phyloP scores from a whole-genome alignment of 2,888 invertebrate species.

The Acleris literana region DNA sequence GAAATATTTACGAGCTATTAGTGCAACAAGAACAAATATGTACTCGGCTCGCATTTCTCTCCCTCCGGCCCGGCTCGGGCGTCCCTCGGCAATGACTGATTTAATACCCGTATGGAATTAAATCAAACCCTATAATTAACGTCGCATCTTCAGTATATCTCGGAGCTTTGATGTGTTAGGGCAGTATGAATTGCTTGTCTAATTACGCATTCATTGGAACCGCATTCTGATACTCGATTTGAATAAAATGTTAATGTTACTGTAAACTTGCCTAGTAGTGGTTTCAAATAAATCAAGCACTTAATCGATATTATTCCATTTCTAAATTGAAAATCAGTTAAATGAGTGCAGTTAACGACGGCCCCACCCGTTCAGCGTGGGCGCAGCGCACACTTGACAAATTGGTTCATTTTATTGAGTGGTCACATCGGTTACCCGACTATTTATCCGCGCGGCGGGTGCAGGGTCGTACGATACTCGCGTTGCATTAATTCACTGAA shows the following conservation, averaged over 20 bases:
- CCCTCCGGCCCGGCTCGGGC: conserved; percentile 52
- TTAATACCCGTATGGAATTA: conserved; percentile 65
- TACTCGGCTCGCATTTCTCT: conserved; percentile 49
- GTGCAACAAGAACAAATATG: conserved; percentile 70
- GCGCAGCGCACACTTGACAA: conserved; percentile 69
- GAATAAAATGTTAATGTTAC: conserved; percentile 29
- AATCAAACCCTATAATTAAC: conserved; percentile 57
- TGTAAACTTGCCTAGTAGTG: conserved; percentile 13
- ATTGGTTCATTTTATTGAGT: conserved; percentile 82
- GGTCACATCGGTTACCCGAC: conserved; percentile 60
- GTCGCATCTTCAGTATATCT: conserved; percentile 46
- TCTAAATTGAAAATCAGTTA: conserved; percentile 55
- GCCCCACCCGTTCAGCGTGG: conserved; percentile 66
- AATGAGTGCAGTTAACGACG: conserved; percentile 55
- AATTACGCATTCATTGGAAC: conserved; percentile 36
- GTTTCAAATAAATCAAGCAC: conserved; percentile 22
- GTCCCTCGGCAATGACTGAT: conserved; percentile 70
- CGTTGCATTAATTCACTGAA: conserved; percentile 63
- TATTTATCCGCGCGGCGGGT: conserved; percentile 50
- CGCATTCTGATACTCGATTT: conserved; percentile 36
- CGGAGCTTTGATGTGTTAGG: conserved; percentile 53
- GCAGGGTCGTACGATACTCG: conserved; percentile 17
- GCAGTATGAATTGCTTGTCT: conserved; percentile 35
- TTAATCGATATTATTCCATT: conserved; percentile 49
- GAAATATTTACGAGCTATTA: conserved; percentile 83